These are phyloP conservation scores for Palythoa caribaeorum DNA, from an alignment of 92 coral and sea anemone species.

Conservation along the genomic window DNA sequence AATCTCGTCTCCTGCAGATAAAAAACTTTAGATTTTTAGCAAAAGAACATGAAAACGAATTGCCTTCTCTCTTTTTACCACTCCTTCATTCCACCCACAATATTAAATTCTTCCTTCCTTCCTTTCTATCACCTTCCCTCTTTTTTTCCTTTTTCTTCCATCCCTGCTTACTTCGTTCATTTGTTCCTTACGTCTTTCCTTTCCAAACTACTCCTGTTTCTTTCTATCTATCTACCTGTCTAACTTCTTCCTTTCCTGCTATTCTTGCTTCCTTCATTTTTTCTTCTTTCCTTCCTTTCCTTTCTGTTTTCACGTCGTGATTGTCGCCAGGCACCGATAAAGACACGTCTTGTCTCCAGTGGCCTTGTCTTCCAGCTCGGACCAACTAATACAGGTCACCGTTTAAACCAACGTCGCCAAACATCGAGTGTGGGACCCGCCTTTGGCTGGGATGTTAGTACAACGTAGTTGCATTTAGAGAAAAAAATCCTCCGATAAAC, in stretches of 20 bases:
- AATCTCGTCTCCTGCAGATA: slow-evolving; percentile 89
- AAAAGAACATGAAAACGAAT: neutral
- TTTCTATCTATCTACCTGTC: neutral
- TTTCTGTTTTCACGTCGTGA: neutral
- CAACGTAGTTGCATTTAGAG: too few species aligned
- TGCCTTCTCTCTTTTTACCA: neutral
- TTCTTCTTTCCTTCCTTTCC: neutral
- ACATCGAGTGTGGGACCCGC: too few species aligned
- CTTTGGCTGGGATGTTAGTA: too few species aligned
- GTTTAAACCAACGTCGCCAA: too few species aligned
- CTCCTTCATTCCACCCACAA: neutral
- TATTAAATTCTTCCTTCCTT: neutral
- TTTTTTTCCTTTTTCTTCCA: neutral
- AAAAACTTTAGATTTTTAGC: neutral
- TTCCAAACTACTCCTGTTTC: neutral
- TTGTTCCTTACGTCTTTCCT: neutral
- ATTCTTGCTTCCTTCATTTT: neutral
- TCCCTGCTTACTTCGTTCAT: neutral
- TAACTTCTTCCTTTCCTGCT: neutral
- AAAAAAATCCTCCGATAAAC: too few species aligned
- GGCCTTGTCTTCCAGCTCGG: too few species aligned
- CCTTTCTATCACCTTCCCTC: too few species aligned
- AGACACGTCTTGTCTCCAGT: too few species aligned
- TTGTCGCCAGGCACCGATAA: too few species aligned
- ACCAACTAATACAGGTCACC: too few species aligned